Percentiles rank a stretch among this genome's conserved stretches.
Conservation (phyloP, 2,113 vertebrate genomes). For the Synodontis membranacea region DNA sequence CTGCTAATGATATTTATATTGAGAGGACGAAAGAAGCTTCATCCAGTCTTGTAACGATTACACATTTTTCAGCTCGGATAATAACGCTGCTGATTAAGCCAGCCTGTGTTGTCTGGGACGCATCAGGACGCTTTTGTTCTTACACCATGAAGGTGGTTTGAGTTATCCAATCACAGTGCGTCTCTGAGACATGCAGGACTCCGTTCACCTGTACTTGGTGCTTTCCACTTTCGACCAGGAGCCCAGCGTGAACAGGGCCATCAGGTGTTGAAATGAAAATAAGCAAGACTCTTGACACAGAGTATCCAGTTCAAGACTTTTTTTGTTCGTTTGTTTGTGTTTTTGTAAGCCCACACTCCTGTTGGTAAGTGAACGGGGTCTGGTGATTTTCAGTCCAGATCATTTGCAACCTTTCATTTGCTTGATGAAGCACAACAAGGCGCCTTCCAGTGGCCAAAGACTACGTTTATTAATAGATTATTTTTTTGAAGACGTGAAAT, state of each 20-base stretch:
- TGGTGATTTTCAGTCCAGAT: background rate
- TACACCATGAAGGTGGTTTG: background rate
- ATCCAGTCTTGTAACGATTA: background rate
- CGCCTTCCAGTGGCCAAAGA: background rate
- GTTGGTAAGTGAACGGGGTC: background rate
- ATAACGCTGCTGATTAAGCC: background rate
- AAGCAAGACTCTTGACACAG: background rate
- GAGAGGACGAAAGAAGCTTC: background rate
- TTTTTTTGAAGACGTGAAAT: background rate
- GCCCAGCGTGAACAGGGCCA: no score
- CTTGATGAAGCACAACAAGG: slow-evolving; percentile 1
- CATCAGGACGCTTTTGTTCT: background rate
- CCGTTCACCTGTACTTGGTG: no score
- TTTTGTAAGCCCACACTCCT: no score
- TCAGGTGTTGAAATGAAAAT: background rate
- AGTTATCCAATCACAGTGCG: background rate
- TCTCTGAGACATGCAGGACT: background rate
- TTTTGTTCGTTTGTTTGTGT: no score
- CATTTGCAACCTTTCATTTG: background rate
- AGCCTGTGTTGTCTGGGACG: background rate
- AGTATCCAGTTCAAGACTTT: background rate
- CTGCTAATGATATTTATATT: background rate
- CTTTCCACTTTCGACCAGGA: background rate
- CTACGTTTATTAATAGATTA: slow-evolving; percentile 2
- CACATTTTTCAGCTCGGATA: background rate